These are phyloP conservation scores for Hedychridium roseum DNA, from an alignment of 2,888 invertebrate species.

Conservation along the genomic window DNA sequence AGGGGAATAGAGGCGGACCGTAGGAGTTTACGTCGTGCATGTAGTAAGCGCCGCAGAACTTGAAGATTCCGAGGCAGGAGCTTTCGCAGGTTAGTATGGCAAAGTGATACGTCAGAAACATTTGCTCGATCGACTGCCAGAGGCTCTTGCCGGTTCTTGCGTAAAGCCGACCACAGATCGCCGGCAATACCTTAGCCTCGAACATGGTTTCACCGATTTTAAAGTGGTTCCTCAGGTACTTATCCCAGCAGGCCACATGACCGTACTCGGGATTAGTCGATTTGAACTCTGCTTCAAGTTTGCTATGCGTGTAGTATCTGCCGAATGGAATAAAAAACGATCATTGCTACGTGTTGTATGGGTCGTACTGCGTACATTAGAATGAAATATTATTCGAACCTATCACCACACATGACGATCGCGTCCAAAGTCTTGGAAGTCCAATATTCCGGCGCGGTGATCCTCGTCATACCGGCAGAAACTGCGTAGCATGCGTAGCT, in stretches of 20 bases:
- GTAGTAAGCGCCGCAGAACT: constrained; percentile 52
- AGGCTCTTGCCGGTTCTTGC: constrained; percentile 28
- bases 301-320: constrained; percentile 45
- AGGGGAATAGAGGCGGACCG: constrained; percentile 51
- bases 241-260: constrained; percentile 26
- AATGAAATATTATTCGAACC: no score
- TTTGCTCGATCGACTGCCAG: constrained; percentile 41
- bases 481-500: constrained; percentile 70
- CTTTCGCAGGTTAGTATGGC: constrained; percentile 50
- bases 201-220: constrained; percentile 49
- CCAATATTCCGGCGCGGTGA: constrained; percentile 57
- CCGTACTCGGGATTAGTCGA: constrained; percentile 20
- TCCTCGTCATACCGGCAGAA: constrained; percentile 53
- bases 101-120: constrained; percentile 46
- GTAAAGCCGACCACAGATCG: constrained; percentile 44
- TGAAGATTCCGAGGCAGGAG: constrained; percentile 47
- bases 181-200: constrained; percentile 38
- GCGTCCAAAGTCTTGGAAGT: constrained; percentile 46
- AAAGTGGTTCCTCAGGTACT: constrained; percentile 40
- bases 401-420: constrained; percentile 53
- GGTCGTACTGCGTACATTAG: no score
- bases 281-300: constrained; percentile 33
- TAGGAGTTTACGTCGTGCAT: constrained; percentile 48
- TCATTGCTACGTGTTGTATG: neutral
- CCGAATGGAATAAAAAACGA: no score